Conservation (phyloP, 2,797 vertebrate genomes). For the Chiropotes sagulatus region DNA sequence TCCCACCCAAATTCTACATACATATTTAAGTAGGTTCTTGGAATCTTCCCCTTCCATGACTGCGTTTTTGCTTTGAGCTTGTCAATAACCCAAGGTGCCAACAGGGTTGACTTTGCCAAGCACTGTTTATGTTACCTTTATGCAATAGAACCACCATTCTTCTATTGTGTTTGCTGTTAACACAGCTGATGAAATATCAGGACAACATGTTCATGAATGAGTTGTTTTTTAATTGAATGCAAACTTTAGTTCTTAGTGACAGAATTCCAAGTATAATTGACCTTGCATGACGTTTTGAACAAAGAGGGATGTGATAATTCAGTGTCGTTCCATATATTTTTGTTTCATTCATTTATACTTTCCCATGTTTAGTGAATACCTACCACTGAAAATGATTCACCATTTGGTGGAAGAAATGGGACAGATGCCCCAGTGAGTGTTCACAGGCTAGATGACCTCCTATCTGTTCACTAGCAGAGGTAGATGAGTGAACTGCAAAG, state of each 20-base stretch:
- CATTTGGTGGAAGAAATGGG: too few species aligned
- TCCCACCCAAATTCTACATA: not conserved
- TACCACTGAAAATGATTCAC: not conserved
- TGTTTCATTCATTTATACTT: accelerated
- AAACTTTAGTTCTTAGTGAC: not conserved
- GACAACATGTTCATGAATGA: not conserved
- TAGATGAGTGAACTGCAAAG: not conserved
- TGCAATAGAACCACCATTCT: accelerated
- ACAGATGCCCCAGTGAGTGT: accelerated
- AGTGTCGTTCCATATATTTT: accelerated
- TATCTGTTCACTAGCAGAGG: not conserved
- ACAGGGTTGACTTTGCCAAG: accelerated
- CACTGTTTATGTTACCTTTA: accelerated
- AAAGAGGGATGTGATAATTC: not conserved
- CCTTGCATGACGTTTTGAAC: not conserved
- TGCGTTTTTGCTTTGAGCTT: not conserved
- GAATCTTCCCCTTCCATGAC: not conserved
- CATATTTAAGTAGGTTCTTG: not conserved
- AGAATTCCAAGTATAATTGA: not conserved
- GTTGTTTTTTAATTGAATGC: not conserved
- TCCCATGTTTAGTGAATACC: not conserved
- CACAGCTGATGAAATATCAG: not conserved
- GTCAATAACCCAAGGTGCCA: not conserved
- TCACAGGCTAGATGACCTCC: not conserved
- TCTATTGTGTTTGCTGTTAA: not conserved